phyloP scores from a whole-genome alignment of 2,888 invertebrate genomes.

The Meteorus cinctellus region DNA sequence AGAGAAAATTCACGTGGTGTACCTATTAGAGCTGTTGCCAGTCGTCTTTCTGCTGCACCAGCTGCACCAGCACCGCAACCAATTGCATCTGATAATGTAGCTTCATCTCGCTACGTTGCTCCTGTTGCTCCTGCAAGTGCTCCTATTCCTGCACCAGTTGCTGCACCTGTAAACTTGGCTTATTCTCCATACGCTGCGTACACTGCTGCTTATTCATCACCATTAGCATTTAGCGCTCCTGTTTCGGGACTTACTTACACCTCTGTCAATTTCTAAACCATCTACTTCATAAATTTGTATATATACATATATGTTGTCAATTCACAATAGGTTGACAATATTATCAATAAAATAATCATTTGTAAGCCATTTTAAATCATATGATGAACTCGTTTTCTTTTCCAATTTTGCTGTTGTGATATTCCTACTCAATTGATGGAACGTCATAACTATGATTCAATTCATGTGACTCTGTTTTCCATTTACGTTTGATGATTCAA shows the following conservation, averaged over 20 bases:
- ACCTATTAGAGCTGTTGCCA: slow-evolving; percentile 26
- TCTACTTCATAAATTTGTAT: slow-evolving; percentile 9
- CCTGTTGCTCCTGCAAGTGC: slow-evolving; percentile 56
- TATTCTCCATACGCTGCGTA: slow-evolving; percentile 63
- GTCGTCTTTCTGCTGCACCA: slow-evolving; percentile 41
- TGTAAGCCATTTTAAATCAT: slow-evolving; percentile 33
- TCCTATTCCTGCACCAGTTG: slow-evolving; percentile 43
- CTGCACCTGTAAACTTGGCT: slow-evolving; percentile 52
- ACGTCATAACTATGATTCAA: not conserved
- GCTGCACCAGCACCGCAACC: slow-evolving; percentile 52
- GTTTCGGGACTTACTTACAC: slow-evolving; percentile 63
- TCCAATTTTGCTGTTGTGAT: not conserved
- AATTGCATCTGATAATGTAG: slow-evolving; percentile 74
- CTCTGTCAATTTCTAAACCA: slow-evolving; percentile 51
- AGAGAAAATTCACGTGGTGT: slow-evolving; percentile 34
- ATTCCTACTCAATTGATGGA: not conserved
- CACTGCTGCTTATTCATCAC: slow-evolving; percentile 64
- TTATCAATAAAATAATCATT: slow-evolving; percentile 35
- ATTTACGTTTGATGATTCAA: not conserved
- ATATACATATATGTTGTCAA: slow-evolving; percentile 28
- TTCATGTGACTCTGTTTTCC: not conserved
- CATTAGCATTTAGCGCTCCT: slow-evolving; percentile 64
- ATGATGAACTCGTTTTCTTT: not conserved
- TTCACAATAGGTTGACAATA: not conserved
- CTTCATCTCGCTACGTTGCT: slow-evolving; percentile 69